A percentile compares a stretch with the other conserved stretches of the same genome.
These are phyloP conservation scores for Papilio glaucus DNA, from an alignment of 1,140 invertebrate species.

Conservation along the genomic window DNA sequence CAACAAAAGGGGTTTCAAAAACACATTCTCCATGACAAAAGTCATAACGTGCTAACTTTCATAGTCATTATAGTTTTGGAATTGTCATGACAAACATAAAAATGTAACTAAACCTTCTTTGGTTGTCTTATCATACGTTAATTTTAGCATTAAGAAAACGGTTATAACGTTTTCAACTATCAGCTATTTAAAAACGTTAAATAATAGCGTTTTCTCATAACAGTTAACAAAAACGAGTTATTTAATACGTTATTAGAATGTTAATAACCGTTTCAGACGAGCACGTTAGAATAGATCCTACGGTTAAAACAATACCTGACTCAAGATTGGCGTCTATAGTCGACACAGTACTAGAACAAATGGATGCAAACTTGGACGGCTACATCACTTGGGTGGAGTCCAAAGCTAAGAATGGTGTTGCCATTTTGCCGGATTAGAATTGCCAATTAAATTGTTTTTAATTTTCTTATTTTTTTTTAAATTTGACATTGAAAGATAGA, in stretches of 20 bases:
- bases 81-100: too few relatives aligned
- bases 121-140: too few relatives aligned
- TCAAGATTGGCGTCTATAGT: background rate
- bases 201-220: background rate
- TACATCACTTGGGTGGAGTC: slow-evolving; percentile 12
- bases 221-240: background rate
- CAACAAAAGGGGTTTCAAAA: too few relatives aligned
- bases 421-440: background rate
- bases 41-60: too few relatives aligned
- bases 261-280: slow-evolving; percentile 23
- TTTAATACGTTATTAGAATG: too few relatives aligned
- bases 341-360: slow-evolving; percentile 7
- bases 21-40: too few relatives aligned
- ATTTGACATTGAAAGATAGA: background rate
- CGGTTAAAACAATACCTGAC: background rate
- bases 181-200: too few relatives aligned
- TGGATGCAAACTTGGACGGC: background rate
- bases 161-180: background rate
- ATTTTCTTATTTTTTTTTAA: background rate
- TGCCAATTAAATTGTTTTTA: background rate
- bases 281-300: background rate
- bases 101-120: too few relatives aligned
- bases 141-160: background rate
- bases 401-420: slow-evolving; percentile 1
- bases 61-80: too few relatives aligned